phyloP scores from a whole-genome alignment of 1,140 invertebrate species.

The Trypoxylus dichotomus region DNA sequence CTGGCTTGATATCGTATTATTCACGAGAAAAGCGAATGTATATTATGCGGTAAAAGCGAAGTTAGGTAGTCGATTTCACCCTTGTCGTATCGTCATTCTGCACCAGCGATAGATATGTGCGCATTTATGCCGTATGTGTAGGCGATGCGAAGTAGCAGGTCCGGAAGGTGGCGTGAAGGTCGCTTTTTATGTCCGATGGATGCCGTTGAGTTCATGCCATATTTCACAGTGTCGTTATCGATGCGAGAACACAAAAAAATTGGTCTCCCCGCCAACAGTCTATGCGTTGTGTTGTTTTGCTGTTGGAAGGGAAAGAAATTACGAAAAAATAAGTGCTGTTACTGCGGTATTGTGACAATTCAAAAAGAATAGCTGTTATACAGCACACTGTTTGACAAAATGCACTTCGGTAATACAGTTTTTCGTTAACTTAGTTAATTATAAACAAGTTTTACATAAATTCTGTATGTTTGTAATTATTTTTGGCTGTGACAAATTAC shows the following conservation, averaged over 20 bases:
- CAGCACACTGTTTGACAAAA: too few relatives aligned
- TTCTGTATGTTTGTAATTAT: too few relatives aligned
- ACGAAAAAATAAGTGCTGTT: background rate
- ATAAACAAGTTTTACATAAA: too few relatives aligned
- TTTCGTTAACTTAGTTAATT: too few relatives aligned
- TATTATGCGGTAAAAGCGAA: background rate
- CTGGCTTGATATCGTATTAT: slow-evolving; percentile 1
- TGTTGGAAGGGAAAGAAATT: background rate
- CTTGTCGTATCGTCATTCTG: background rate
- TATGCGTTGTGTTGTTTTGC: background rate
- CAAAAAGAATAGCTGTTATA: background rate
- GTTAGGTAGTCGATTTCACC: background rate
- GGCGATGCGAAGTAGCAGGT: background rate
- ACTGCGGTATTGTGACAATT: background rate
- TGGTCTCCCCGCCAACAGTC: background rate
- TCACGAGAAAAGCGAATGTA: background rate
- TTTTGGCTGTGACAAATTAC: too few relatives aligned
- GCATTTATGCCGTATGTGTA: background rate
- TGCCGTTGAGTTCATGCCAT: background rate
- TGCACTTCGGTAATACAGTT: background rate
- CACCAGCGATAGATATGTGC: background rate
- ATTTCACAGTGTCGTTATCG: background rate
- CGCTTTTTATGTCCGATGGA: background rate
- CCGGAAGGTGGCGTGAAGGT: background rate
- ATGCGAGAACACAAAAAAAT: background rate